These are phyloP conservation scores for Hoplodrina ambigua DNA, from an alignment of 2,888 invertebrate genomes.

Conservation along the genomic window DNA sequence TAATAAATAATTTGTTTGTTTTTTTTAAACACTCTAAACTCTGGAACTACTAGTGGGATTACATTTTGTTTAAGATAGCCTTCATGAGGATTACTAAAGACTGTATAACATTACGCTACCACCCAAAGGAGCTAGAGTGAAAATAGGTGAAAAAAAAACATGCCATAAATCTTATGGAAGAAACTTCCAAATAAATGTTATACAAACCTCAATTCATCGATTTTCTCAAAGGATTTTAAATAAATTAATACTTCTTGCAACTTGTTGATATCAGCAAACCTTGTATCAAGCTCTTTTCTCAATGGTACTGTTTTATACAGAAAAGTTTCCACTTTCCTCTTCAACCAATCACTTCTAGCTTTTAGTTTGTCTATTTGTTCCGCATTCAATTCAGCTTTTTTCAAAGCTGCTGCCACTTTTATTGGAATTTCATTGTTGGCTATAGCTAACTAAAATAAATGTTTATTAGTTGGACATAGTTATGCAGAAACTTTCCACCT, in stretches of 20 bases:
- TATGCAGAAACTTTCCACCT: no score
- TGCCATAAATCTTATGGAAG: no score
- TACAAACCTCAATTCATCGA: constrained; percentile 93
- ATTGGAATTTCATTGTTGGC: constrained; percentile 92
- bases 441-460: constrained; percentile 89
- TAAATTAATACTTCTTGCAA: constrained; percentile 92
- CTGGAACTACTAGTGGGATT: no score
- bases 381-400: constrained; percentile 90
- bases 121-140: no score
- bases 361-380: constrained; percentile 87
- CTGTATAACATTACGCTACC: no score
- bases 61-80: no score
- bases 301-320: constrained; percentile 83
- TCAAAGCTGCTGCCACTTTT: constrained; percentile 91
- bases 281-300: constrained; percentile 82
- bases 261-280: constrained; percentile 86
- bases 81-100: no score
- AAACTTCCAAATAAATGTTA: not conserved
- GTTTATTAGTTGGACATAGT: not conserved
- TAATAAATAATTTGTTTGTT: no score
- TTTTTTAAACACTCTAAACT: no score
- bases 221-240: constrained; percentile 92
- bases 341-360: constrained; percentile 84
- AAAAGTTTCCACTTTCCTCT: constrained; percentile 80
- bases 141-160: no score